Conservation (phyloP, 1,140 invertebrate genomes). For the Zaprionus capensis region DNA sequence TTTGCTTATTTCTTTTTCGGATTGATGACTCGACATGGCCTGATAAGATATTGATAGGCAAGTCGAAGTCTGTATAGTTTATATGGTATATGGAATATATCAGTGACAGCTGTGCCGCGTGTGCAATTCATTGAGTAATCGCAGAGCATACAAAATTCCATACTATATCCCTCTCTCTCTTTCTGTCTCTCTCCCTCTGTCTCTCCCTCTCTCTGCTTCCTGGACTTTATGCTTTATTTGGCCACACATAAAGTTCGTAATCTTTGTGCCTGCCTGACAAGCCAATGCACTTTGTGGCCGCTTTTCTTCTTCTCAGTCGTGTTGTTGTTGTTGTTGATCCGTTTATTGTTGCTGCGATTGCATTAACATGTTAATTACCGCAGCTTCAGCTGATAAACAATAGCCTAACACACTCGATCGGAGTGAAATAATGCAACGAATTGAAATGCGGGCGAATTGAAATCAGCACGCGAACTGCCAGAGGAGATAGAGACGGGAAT, state of each 20-base stretch:
- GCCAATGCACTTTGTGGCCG: constrained; percentile 63
- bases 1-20: constrained; percentile 15
- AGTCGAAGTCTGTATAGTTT: neutral
- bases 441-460: constrained; percentile 43
- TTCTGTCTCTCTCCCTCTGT: neutral
- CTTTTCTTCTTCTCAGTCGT: neutral
- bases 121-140: constrained; percentile 62
- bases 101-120: constrained; percentile 13
- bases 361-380: constrained; percentile 60
- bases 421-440: constrained; percentile 1
- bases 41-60: constrained; percentile 59
- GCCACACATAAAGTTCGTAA: constrained; percentile 14
- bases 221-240: constrained; percentile 34
- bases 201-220: constrained; percentile 12
- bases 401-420: constrained; percentile 21
- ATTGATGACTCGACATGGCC: constrained; percentile 51
- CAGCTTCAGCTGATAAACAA: constrained; percentile 60
- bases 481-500: neutral
- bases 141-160: constrained; percentile 4
- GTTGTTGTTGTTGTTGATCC: constrained; percentile 37
- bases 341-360: constrained; percentile 46
- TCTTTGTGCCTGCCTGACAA: constrained; percentile 16
- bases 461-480: constrained; percentile 43
- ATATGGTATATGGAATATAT: constrained; percentile 6
- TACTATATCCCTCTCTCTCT: neutral